Evolutionary conservation across 2,113 vertebrate genomes (phyloP).

Genomic region (Poeciliopsis retropinna): DNA sequence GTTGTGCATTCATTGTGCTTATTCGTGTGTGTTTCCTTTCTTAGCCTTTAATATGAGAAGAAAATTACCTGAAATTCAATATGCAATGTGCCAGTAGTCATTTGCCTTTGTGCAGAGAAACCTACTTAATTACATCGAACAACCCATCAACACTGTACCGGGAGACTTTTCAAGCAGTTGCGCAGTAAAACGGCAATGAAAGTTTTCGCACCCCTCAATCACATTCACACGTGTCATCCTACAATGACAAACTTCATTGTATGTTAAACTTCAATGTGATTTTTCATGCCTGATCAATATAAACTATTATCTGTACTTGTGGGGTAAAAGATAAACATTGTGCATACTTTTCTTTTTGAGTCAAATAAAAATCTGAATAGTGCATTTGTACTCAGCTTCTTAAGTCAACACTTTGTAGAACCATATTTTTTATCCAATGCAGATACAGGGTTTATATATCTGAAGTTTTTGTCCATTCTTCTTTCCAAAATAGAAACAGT

Average conservation of each 20-base stretch:
- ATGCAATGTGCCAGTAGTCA: conserved; percentile 31
- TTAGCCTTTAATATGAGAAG: conserved; percentile 3
- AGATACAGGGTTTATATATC: not conserved
- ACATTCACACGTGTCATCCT: not conserved
- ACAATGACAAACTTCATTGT: not conserved
- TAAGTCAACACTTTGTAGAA: not conserved
- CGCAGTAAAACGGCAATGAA: not conserved
- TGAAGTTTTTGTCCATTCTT: not conserved
- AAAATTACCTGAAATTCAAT: conserved; percentile 37
- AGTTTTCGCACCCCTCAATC: not conserved
- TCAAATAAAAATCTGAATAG: not conserved
- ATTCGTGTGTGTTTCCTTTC: conserved; percentile 2
- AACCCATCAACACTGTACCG: conserved; percentile 39
- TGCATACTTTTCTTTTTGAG: not conserved
- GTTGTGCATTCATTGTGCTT: not conserved
- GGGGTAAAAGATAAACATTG: not conserved
- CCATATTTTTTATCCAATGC: not conserved
- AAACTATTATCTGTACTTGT: not conserved
- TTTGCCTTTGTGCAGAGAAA: conserved; percentile 38
- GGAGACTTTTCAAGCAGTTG: conserved; percentile 24
- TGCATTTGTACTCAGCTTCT: not conserved
- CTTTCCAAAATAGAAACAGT: not conserved
- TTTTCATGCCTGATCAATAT: not conserved
- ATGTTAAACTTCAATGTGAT: not conserved
- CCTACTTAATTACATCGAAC: conserved; percentile 43